A percentile compares a stretch with the other conserved stretches of the same genome.
Conservation (phyloP, 2,797 vertebrate species). For the Danio albolineatus region DNA sequence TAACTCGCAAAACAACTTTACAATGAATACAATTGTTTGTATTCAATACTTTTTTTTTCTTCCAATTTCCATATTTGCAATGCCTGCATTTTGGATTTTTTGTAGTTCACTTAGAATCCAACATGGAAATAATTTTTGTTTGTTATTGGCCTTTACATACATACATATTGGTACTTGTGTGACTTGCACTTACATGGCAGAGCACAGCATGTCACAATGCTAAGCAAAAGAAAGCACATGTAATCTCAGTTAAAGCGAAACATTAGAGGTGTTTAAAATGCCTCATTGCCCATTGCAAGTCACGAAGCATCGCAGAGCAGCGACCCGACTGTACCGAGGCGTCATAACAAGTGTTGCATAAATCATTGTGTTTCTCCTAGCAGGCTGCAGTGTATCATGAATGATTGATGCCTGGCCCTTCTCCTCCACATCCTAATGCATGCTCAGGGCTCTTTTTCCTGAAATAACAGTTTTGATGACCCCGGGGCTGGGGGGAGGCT, state of each 20-base stretch:
- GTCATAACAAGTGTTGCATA: constrained; percentile 67
- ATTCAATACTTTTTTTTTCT: no score
- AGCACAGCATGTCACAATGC: neutral
- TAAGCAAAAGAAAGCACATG: neutral
- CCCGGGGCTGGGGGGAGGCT: constrained; percentile 33
- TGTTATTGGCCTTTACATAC: no score
- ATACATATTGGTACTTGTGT: no score
- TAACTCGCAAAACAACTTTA: no score
- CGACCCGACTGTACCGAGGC: constrained; percentile 46
- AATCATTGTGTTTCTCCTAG: constrained; percentile 63
- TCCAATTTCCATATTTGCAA: no score
- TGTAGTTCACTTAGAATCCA: no score
- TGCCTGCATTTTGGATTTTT: no score
- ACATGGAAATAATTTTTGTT: no score
- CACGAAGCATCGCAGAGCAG: constrained; percentile 33
- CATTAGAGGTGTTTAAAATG: constrained; percentile 59
- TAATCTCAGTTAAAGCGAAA: constrained; percentile 40
- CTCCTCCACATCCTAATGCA: constrained; percentile 44
- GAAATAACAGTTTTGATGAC: constrained; percentile 61
- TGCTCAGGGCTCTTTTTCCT: constrained; percentile 55
- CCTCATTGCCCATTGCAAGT: constrained; percentile 51
- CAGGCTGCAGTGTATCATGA: constrained; percentile 61
- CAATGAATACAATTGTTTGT: no score
- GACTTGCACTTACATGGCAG: neutral
- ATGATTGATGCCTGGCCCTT: constrained; percentile 62